phyloP scores from a whole-genome alignment of 2,888 invertebrate species.

The Drosophila niveifrons region DNA sequence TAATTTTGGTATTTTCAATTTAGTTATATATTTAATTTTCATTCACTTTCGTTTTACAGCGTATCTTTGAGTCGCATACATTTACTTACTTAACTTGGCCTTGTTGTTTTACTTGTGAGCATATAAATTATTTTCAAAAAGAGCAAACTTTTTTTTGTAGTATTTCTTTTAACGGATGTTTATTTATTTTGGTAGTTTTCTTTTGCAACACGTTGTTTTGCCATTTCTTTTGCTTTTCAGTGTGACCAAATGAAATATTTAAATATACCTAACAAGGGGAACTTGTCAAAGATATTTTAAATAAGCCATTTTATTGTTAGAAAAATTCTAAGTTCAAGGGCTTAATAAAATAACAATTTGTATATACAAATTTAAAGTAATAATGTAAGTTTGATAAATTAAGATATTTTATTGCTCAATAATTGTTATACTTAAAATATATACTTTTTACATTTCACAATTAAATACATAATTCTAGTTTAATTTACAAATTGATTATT shows the following conservation, averaged over 20 bases:
- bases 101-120: slow-evolving; percentile 11
- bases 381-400: too few species aligned
- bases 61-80: neutral
- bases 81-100: neutral
- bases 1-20: too few species aligned
- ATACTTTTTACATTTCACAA: too few species aligned
- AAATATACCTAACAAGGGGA: neutral
- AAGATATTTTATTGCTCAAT: too few species aligned
- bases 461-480: too few species aligned
- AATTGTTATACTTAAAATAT: too few species aligned
- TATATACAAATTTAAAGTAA: neutral
- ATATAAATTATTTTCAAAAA: slow-evolving; percentile 11
- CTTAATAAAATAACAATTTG: too few species aligned
- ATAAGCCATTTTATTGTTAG: neutral
- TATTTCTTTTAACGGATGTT: neutral
- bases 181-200: slow-evolving; percentile 13
- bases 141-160: neutral
- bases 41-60: neutral
- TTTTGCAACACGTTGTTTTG: neutral
- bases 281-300: neutral
- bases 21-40: neutral
- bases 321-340: too few species aligned
- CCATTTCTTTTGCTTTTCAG: neutral
- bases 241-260: neutral
- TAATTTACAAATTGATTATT: too few species aligned